Percentiles rank a stretch among this genome's conserved stretches.
These are phyloP conservation scores for Chalcis sispes DNA, from an alignment of 2,888 invertebrate genomes.

Conservation along the genomic window DNA sequence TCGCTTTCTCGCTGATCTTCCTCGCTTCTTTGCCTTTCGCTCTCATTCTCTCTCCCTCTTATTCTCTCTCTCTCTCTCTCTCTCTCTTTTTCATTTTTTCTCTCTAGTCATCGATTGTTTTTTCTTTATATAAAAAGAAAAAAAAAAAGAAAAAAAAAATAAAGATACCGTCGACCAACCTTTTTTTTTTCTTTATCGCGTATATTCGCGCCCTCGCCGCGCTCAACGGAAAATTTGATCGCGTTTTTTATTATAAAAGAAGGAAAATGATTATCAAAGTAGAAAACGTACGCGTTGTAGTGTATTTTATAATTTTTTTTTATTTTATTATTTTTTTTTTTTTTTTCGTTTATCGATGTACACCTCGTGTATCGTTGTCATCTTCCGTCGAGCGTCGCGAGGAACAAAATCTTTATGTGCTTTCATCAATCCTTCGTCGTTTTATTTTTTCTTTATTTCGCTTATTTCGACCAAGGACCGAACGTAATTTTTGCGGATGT, in stretches of 20 bases:
- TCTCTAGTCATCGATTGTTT: conserved; percentile 32
- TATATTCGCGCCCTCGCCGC: conserved; percentile 40
- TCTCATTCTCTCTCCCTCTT: conserved; percentile 46
- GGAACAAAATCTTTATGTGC: neutral
- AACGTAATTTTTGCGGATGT: conserved; percentile 47
- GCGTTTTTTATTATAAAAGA: too few relatives aligned
- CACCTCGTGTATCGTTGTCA: neutral
- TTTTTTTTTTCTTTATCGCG: conserved; percentile 54
- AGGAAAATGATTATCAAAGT: neutral
- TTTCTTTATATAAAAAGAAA: too few relatives aligned
- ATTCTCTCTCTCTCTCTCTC: conserved; percentile 47
- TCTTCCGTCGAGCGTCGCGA: conserved; percentile 27
- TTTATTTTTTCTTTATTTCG: conserved; percentile 25
- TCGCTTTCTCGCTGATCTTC: conserved; percentile 48
- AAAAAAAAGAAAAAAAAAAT: too few relatives aligned
- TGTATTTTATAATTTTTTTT: too few relatives aligned
- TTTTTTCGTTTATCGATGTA: too few relatives aligned
- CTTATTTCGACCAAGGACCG: conserved; percentile 55
- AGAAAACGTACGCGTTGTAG: neutral
- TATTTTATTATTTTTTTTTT: too few relatives aligned
- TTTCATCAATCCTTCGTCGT: conserved; percentile 53
- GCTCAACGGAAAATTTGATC: conserved; percentile 17
- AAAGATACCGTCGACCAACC: conserved; percentile 12
- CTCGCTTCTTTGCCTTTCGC: too few relatives aligned
- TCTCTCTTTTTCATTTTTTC: conserved; percentile 54